Evolutionary conservation across 2,113 vertebrate species (phyloP).

Genomic region (Andinoacara biseriatus): DNA sequence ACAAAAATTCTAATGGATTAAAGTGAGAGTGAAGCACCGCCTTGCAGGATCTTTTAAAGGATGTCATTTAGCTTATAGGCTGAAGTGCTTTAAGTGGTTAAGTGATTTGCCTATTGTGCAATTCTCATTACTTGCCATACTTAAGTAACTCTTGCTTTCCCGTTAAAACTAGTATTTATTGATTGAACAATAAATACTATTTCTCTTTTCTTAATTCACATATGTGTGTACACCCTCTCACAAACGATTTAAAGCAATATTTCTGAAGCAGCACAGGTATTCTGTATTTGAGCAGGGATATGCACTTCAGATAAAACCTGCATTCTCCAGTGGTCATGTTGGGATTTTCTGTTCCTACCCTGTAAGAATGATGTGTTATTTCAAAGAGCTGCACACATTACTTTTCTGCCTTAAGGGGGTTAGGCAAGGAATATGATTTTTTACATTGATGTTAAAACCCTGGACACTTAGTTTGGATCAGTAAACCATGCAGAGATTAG

Average conservation of each 20-base stretch:
- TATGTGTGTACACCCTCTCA: too few species aligned
- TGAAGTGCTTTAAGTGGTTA: too few species aligned
- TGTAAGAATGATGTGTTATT: slow-evolving; percentile 7
- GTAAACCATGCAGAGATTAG: slow-evolving; percentile 25
- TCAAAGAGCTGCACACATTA: slow-evolving; percentile 18
- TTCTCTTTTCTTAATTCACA: too few species aligned
- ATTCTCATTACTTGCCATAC: too few species aligned
- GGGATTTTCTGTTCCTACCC: neutral
- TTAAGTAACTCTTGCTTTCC: too few species aligned
- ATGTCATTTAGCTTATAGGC: too few species aligned
- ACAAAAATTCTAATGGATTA: neutral
- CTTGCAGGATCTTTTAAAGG: neutral
- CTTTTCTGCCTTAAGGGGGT: neutral
- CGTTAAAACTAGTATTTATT: too few species aligned
- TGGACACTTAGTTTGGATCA: slow-evolving; percentile 16
- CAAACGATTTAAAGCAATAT: too few species aligned
- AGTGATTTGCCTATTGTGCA: too few species aligned
- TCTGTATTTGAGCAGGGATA: neutral
- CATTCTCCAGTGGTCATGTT: slow-evolving; percentile 4
- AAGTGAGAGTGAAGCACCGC: neutral
- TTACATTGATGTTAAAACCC: neutral
- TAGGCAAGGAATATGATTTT: slow-evolving; percentile 15
- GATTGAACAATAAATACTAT: too few species aligned
- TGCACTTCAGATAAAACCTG: neutral
- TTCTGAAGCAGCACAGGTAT: neutral